Conservation (phyloP, 2,888 invertebrate genomes). For the Ophonus ardosiacus region DNA sequence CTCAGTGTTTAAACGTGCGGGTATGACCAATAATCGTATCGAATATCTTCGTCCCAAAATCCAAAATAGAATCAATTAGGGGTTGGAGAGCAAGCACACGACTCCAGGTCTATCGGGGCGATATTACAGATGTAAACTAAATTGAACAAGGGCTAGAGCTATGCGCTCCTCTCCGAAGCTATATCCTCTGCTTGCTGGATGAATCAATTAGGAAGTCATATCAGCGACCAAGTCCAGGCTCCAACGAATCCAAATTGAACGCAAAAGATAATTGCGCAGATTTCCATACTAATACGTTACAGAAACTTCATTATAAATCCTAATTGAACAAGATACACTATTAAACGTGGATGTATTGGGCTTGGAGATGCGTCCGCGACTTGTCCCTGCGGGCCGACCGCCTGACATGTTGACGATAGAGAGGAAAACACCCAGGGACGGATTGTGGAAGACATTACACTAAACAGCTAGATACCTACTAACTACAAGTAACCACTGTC, state of each 20-base stretch:
- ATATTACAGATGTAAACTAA: slow-evolving; percentile 63
- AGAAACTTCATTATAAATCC: slow-evolving; percentile 64
- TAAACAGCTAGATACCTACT: neutral
- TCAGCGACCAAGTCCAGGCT: slow-evolving; percentile 51
- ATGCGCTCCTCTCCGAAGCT: neutral
- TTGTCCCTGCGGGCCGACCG: neutral
- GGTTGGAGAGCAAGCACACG: slow-evolving; percentile 19
- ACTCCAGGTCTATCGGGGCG: neutral
- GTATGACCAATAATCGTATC: neutral
- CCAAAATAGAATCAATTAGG: slow-evolving; percentile 31
- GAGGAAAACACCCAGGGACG: slow-evolving; percentile 4
- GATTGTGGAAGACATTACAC: neutral
- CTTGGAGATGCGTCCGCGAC: neutral
- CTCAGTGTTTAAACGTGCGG: neutral
- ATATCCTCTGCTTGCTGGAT: slow-evolving; percentile 14
- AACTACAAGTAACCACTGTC: neutral
- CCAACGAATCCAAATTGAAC: slow-evolving; percentile 58
- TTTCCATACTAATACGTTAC: slow-evolving; percentile 65
- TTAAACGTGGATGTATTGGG: slow-evolving; percentile 59
- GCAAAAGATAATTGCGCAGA: slow-evolving; percentile 64
- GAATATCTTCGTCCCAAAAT: slow-evolving; percentile 1
- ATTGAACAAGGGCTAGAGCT: slow-evolving; percentile 49
- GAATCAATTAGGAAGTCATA: slow-evolving; percentile 64
- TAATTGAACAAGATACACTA: slow-evolving; percentile 64
- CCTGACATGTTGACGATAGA: neutral